Conservation (phyloP, 2,888 invertebrate genomes). For the Caenorhabditis wallacei region DNA sequence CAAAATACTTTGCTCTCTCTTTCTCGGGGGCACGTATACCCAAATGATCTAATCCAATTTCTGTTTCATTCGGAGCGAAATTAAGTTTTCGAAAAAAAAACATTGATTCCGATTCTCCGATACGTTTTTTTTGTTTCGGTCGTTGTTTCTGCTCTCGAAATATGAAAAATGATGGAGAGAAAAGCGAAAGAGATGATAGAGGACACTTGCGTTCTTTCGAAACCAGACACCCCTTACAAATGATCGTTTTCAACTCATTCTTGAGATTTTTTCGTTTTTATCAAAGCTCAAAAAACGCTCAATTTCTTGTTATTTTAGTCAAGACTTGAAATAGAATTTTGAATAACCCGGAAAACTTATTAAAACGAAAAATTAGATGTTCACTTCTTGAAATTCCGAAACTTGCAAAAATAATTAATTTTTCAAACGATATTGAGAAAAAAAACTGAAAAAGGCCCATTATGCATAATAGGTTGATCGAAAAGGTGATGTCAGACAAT, state of each 20-base stretch:
- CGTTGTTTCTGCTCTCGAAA: constrained; percentile 23
- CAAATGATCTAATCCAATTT: background rate
- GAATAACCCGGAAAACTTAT: too few relatives aligned
- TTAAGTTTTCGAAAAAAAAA: constrained; percentile 15
- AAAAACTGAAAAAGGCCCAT: too few relatives aligned
- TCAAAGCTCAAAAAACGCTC: constrained; percentile 51
- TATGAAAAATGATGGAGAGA: constrained; percentile 20
- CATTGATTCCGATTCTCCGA: constrained; percentile 1
- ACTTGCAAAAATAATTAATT: too few relatives aligned
- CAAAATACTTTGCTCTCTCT: constrained; percentile 36
- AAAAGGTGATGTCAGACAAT: too few relatives aligned
- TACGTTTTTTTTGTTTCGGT: constrained; percentile 20
- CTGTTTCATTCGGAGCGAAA: constrained; percentile 21
- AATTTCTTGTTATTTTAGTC: constrained; percentile 24
- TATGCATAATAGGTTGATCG: too few relatives aligned
- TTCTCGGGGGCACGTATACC: background rate
- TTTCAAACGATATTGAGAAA: too few relatives aligned
- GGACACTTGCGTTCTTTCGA: constrained; percentile 32
- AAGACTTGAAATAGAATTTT: background rate
- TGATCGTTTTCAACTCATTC: constrained; percentile 10
- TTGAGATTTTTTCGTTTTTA: constrained; percentile 1
- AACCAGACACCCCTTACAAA: constrained; percentile 49
- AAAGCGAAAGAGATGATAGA: constrained; percentile 20
- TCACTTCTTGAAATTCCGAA: too few relatives aligned
- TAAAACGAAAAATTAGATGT: too few relatives aligned